A percentile compares a stretch with the other conserved stretches of the same genome.
phyloP scores from a whole-genome alignment of 2,888 invertebrate genomes.

The Pollenia griseotomentosa region DNA sequence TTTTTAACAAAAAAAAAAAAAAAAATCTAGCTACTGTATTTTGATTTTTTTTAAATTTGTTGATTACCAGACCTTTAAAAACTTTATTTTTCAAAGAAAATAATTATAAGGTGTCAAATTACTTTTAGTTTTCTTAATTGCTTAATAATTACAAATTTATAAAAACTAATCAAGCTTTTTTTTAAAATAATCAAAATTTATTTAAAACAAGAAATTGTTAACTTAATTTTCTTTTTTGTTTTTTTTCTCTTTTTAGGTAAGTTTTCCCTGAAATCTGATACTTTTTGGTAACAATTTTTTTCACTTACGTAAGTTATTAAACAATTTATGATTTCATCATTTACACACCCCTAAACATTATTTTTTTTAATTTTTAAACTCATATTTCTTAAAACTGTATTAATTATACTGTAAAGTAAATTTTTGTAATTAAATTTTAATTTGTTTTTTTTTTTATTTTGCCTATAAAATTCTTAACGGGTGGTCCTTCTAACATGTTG shows the following conservation, averaged over 20 bases:
- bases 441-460: too few species aligned
- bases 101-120: constrained; percentile 35
- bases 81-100: neutral
- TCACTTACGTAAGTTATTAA: constrained; percentile 38
- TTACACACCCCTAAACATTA: neutral
- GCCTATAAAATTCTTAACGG: constrained; percentile 59
- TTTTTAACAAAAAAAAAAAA: constrained; percentile 7
- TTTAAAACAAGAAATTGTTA: neutral
- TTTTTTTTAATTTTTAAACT: neutral
- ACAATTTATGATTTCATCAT: constrained; percentile 17
- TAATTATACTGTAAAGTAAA: neutral
- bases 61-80: constrained; percentile 9
- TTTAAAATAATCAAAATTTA: too few species aligned
- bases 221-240: constrained; percentile 17
- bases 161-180: neutral
- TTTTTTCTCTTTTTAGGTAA: constrained; percentile 72
- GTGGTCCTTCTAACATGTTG: constrained; percentile 49
- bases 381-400: neutral
- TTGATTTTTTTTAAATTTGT: constrained; percentile 23
- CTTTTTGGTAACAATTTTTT: neutral
- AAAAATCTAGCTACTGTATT: constrained; percentile 33
- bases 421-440: constrained; percentile 15
- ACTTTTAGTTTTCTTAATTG: neutral
- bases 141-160: neutral
- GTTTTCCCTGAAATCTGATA: constrained; percentile 47